Evolutionary conservation across 2,888 invertebrate species (phyloP).

Genomic region (Melitaea athalia): DNA sequence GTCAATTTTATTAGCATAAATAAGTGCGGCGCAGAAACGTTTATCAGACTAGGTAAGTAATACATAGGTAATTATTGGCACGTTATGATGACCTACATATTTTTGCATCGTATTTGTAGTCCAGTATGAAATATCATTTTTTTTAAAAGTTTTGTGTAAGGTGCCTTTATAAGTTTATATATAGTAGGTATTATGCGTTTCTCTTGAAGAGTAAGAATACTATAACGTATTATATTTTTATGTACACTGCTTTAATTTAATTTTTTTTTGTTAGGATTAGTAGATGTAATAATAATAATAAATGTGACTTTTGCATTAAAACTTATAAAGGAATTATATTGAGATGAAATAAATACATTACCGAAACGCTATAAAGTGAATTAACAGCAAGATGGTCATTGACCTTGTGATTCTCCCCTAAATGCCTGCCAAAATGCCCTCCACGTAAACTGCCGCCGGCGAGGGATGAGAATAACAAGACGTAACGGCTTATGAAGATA

Average conservation of each 20-base stretch:
- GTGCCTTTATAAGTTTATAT: neutral
- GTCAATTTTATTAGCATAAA: conserved; percentile 40
- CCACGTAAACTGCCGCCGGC: conserved; percentile 29
- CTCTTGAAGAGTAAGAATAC: neutral
- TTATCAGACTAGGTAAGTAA: conserved; percentile 66
- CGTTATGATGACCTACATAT: conserved; percentile 76
- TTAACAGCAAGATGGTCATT: conserved; percentile 35
- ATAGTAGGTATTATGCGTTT: too few species aligned
- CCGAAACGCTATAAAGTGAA: neutral
- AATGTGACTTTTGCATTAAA: too few species aligned
- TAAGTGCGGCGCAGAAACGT: conserved; percentile 65
- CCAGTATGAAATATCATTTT: neutral
- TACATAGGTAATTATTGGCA: conserved; percentile 73
- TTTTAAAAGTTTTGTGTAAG: neutral
- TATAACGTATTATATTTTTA: neutral
- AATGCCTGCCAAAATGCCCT: conserved; percentile 31
- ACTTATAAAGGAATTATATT: neutral
- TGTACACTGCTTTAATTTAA: too few species aligned
- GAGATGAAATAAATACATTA: neutral
- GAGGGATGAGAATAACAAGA: conserved; percentile 29
- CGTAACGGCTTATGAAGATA: conserved; percentile 28
- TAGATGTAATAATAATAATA: too few species aligned
- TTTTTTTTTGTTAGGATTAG: too few species aligned
- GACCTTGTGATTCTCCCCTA: conserved; percentile 36
- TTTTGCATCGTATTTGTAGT: conserved; percentile 20